These are phyloP conservation scores for Polydrusus pterygomalis DNA, from an alignment of 2,888 invertebrate species.

Conservation along the genomic window DNA sequence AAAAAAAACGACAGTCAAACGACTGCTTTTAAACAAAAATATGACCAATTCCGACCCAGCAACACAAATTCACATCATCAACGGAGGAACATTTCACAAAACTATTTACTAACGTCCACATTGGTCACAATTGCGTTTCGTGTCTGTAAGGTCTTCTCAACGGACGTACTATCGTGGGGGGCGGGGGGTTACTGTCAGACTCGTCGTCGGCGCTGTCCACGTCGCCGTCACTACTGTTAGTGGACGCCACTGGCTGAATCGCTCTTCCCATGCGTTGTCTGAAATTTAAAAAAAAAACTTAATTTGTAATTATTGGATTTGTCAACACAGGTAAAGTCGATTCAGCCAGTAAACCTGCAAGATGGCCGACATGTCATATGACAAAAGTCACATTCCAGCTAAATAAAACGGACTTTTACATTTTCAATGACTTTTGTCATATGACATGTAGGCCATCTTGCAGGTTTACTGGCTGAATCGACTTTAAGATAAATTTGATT, in stretches of 20 bases:
- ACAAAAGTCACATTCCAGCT: too few relatives aligned
- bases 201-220: constrained; percentile 87
- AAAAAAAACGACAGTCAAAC: too few relatives aligned
- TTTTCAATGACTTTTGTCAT: too few relatives aligned
- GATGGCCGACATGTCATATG: too few relatives aligned
- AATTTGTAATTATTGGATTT: too few relatives aligned
- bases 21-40: background rate
- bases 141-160: constrained; percentile 74
- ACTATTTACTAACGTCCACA: constrained; percentile 12
- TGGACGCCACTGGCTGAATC: constrained; percentile 84
- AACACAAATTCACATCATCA: background rate
- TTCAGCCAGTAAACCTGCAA: too few relatives aligned
- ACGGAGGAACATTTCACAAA: background rate
- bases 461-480: too few relatives aligned
- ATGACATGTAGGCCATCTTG: too few relatives aligned
- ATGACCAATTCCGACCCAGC: background rate
- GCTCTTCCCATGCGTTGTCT: constrained; percentile 71
- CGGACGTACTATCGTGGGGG: constrained; percentile 67
- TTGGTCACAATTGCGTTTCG: constrained; percentile 75
- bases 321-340: too few relatives aligned
- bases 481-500: too few relatives aligned
- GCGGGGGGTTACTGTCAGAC: constrained; percentile 70
- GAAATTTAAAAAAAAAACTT: background rate
- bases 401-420: too few relatives aligned
- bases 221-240: constrained; percentile 88